Evolutionary conservation across 2,888 invertebrate genomes (phyloP).

Genomic region (Mythimna ferrago): DNA sequence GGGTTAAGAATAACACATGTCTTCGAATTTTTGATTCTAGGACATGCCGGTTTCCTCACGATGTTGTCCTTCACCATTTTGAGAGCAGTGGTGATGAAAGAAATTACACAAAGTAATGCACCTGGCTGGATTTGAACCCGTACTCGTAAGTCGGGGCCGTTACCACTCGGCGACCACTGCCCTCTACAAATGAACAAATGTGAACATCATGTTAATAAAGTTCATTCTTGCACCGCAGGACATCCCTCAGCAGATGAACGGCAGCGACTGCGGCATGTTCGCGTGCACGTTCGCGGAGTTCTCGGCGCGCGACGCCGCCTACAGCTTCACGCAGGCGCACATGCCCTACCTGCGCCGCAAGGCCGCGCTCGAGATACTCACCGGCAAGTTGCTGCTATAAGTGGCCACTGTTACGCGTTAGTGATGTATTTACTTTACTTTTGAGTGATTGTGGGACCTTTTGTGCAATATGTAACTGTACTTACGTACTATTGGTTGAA

Average conservation of each 20-base stretch:
- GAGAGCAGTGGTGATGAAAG: too few species aligned
- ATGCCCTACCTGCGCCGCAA: slow-evolving; percentile 98
- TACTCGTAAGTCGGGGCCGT: too few species aligned
- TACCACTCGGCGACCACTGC: too few species aligned
- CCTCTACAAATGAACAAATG: too few species aligned
- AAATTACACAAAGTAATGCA: too few species aligned
- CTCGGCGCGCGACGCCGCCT: slow-evolving; percentile 93
- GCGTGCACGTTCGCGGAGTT: slow-evolving; percentile 99
- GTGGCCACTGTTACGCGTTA: too few species aligned
- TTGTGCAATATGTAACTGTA: background rate
- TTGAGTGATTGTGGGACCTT: background rate
- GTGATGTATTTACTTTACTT: background rate
- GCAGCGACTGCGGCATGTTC: slow-evolving; percentile 99
- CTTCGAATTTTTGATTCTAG: too few species aligned
- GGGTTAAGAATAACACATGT: too few species aligned
- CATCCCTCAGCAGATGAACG: slow-evolving; percentile 98
- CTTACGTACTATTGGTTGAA: background rate
- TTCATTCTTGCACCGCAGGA: slow-evolving; percentile 85
- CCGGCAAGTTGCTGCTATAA: slow-evolving; percentile 92
- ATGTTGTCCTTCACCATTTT: too few species aligned
- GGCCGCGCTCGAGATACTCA: slow-evolving; percentile 97
- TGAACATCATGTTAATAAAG: background rate
- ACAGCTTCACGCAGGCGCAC: slow-evolving; percentile 96
- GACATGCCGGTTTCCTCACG: too few species aligned
- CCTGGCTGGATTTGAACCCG: too few species aligned